Evolutionary conservation across 2,113 vertebrate genomes (phyloP), one percentile per base, ranked within the genome.

Genomic region (Thryonomys swinderianus): DNA sequence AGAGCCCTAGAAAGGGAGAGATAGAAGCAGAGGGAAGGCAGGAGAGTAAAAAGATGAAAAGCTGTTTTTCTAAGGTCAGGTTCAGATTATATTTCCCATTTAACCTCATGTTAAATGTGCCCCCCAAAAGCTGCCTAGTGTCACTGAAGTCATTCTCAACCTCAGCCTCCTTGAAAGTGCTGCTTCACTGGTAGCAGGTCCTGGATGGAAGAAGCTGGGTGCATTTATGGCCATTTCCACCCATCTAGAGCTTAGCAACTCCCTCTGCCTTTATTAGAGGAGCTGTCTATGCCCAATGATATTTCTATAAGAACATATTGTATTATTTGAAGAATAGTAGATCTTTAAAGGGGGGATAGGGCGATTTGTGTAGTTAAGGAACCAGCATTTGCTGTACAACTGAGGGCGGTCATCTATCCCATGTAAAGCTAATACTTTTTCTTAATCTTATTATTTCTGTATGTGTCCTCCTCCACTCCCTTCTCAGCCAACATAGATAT

Each of bases 391-490:
- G 71, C 85, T 96, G 84, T 97, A 97, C 74, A 96, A 78, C 32
- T 92, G 67, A 32, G 51, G 90, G 90, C 80, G 71, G 85, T 61
- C 88, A 90, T 94, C 92, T 92, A 96, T 93, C 88, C 85, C 90
- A 96, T 82, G 53, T 95, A 88, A 96, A 93, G 74, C 86, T 97
- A 94, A 94, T 95, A 66, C 95, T 94, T 95, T 95, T 96, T 74
- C 88, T 96, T 71, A 93, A 90, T 96, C 67, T 78, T 95, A 91
- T 55, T 95, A 85, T 96, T 95, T 93, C 71, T 96, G 42, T 7
- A 73, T 93, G 48, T 96, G 95, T 97, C 96, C 96, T 97, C 97
- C 95, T 92, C 92, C 97, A 96, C 7, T 94, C 86, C 93, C 95
- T 87, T 93, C 88, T 92, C 16, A 81, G 95, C 94, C 90, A 76